A percentile compares a stretch with the other conserved stretches of the same genome.
Evolutionary conservation across 1,140 invertebrate species (phyloP).

Genomic region (Nebria ingens): DNA sequence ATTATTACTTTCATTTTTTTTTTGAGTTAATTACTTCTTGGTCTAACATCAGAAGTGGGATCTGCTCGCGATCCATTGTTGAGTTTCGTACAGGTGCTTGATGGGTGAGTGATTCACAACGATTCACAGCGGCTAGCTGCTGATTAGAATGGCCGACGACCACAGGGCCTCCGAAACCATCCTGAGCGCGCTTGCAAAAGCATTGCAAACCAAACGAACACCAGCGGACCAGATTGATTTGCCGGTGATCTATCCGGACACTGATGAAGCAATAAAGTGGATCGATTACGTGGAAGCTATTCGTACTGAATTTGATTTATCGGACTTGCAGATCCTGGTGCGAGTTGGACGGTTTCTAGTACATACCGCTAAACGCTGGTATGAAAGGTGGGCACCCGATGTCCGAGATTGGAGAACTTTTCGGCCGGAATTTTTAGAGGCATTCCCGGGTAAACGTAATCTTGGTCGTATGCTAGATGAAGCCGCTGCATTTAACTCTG

Average conservation of each 20-base stretch:
- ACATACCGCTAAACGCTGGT: conserved; percentile 12
- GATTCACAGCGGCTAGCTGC: no score
- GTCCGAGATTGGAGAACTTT: conserved; percentile 15
- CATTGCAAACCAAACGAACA: neutral
- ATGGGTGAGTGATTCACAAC: no score
- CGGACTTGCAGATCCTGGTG: no score
- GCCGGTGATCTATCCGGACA: conserved; percentile 13
- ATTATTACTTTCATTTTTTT: no score
- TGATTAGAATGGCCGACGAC: no score
- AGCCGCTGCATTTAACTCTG: conserved; percentile 12
- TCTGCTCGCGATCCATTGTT: no score
- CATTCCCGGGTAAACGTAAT: conserved; percentile 16
- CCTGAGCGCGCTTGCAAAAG: neutral
- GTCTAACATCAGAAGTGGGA: no score
- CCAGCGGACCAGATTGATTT: conserved; percentile 13
- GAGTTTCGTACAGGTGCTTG: no score
- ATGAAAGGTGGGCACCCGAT: conserved; percentile 15
- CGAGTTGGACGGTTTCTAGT: conserved; percentile 17
- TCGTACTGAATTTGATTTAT: no score
- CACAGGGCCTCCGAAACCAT: no score
- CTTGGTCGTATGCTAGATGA: conserved; percentile 14
- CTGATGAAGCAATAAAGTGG: conserved; percentile 13
- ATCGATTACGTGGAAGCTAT: conserved; percentile 11
- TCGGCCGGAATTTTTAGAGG: conserved; percentile 16
- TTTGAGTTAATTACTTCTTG: no score